These are phyloP conservation scores for Drosophila mulleri DNA, from an alignment of 2,888 invertebrate genomes.

Conservation along the genomic window DNA sequence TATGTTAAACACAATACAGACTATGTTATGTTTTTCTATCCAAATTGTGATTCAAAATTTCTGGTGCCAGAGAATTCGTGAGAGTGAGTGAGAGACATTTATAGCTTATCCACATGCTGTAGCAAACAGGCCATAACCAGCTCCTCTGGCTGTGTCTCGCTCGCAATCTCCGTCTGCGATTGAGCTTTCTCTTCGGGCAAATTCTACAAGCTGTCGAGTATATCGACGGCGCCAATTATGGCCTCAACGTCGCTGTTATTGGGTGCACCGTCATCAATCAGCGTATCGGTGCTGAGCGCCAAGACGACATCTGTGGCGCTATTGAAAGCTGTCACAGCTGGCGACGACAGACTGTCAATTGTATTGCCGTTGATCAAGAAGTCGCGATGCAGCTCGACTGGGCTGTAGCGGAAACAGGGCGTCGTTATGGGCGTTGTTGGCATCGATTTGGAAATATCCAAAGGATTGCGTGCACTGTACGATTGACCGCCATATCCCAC, in stretches of 20 bases:
- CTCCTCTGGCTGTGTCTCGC: constrained; percentile 37
- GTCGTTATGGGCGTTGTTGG: constrained; percentile 90
- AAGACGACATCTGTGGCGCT: constrained; percentile 42
- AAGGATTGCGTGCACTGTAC: constrained; percentile 70
- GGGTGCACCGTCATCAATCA: constrained; percentile 70
- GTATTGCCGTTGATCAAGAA: constrained; percentile 88
- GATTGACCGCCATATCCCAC: constrained; percentile 46
- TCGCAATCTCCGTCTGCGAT: constrained; percentile 19
- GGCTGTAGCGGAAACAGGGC: constrained; percentile 87
- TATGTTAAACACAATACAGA: constrained; percentile 12
- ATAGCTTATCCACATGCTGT: constrained; percentile 80
- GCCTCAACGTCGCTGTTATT: constrained; percentile 79
- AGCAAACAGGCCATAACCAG: constrained; percentile 74
- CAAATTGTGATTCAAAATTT: background rate
- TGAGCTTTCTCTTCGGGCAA: constrained; percentile 82
- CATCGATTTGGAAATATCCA: constrained; percentile 90
- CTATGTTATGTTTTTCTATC: background rate
- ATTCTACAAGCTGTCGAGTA: constrained; percentile 84
- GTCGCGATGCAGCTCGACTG: constrained; percentile 85
- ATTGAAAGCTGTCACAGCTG: constrained; percentile 57
- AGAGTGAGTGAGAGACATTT: constrained; percentile 20
- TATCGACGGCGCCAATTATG: constrained; percentile 83
- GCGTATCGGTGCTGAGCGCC: constrained; percentile 60
- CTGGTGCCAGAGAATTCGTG: background rate
- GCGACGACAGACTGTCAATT: constrained; percentile 83